These are phyloP conservation scores for Melopsittacus undulatus DNA, from an alignment of 2,797 vertebrate species.

Conservation along the genomic window DNA sequence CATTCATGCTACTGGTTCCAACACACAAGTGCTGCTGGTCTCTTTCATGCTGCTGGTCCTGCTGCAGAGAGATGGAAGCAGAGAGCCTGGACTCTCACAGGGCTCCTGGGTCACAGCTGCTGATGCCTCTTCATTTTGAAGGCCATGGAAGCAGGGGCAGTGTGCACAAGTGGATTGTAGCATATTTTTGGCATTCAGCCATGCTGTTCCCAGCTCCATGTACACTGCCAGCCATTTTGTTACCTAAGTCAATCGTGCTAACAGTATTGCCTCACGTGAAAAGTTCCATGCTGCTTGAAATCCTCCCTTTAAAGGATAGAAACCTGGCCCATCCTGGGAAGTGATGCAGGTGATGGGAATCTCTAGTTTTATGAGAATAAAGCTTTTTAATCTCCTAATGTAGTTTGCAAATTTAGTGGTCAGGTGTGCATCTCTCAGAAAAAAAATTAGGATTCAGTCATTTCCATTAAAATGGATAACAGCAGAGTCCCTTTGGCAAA, in stretches of 20 bases:
- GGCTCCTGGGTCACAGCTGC: neutral
- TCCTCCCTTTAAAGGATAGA: neutral
- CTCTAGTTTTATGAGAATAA: neutral
- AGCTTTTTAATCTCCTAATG: neutral
- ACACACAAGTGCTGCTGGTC: neutral
- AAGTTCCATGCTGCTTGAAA: neutral
- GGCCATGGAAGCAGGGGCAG: neutral
- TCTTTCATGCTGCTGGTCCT: neutral
- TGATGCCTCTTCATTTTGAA: neutral
- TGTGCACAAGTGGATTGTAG: rapidly evolving
- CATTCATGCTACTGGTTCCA: neutral
- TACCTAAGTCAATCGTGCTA: neutral
- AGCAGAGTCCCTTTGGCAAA: neutral
- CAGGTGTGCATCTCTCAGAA: neutral
- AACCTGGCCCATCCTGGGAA: neutral
- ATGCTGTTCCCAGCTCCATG: neutral
- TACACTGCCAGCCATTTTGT: neutral
- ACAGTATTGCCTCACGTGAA: neutral
- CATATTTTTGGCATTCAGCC: neutral
- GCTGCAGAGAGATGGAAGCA: neutral
- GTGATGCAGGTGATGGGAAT: neutral
- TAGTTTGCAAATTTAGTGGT: neutral
- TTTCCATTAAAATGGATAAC: neutral
- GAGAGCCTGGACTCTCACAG: neutral
- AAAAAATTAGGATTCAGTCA: neutral